Percentiles rank a stretch among this genome's conserved stretches.
These are phyloP conservation scores for Meloe dianella DNA, from an alignment of 2,888 invertebrate species.

Conservation along the genomic window DNA sequence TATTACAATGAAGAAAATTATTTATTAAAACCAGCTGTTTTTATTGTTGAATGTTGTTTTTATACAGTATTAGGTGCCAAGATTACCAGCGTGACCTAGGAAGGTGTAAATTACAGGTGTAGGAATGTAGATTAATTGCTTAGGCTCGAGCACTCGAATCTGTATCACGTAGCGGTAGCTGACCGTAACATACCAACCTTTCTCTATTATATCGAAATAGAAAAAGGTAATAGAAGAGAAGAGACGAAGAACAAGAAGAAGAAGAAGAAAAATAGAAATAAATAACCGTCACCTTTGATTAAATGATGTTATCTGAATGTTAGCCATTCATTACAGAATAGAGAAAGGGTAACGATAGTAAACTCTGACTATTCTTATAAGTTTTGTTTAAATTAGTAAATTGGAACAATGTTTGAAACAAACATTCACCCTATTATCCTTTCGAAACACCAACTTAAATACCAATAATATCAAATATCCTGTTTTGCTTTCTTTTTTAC, in stretches of 20 bases:
- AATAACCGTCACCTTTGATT: constrained; percentile 41
- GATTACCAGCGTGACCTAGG: constrained; percentile 41
- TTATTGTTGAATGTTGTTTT: not conserved
- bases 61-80: not conserved
- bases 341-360: not conserved
- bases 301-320: constrained; percentile 31
- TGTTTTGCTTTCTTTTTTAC: not conserved
- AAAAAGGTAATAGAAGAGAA: not conserved
- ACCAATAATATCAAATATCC: not conserved
- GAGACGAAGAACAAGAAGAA: not conserved
- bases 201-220: constrained; percentile 44
- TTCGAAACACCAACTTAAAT: not conserved
- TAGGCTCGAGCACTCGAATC: constrained; percentile 44
- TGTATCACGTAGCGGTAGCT: constrained; percentile 51
- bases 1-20: no score
- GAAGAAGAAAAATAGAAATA: constrained; percentile 24
- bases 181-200: constrained; percentile 48
- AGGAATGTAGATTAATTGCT: constrained; percentile 52
- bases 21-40: constrained; percentile 2
- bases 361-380: not conserved
- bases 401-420: not conserved
- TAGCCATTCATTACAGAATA: constrained; percentile 23
- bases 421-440: constrained; percentile 5
- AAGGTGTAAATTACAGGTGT: constrained; percentile 52
- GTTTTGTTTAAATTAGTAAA: not conserved